Evolutionary conservation across 2,888 invertebrate species (phyloP), one percentile per base, ranked within the genome.

Genomic region (Pediacus dermestoides): DNA sequence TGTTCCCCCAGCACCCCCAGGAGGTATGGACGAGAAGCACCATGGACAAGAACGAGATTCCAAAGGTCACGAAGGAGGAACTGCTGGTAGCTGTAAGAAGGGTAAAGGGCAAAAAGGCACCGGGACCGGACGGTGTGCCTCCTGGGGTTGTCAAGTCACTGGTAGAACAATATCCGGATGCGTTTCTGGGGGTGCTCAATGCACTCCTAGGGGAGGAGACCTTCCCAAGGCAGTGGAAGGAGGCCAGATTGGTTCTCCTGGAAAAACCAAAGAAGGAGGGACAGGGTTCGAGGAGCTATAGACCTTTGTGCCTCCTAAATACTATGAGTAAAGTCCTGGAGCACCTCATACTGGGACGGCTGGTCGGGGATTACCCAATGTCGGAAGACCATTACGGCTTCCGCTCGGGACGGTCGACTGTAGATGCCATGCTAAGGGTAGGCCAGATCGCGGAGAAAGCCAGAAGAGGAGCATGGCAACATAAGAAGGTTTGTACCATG

Each of bases 301-400:
- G 37, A 13, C 30, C 35, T 4, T 23, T 42, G 1, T 42, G 42
- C 34, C 26, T 42, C 9, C 16, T 34, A n/a, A 37, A 35, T 18
- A 16, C 25, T 2, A 4, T 34, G 10, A 35, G 34, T 6, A 42
- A 38, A 26, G 4, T 42, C 2, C 11, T 34, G 13, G 38, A 38
- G n/a, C n/a, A 8, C n/a, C 28, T 42, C 2, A 8, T 42, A 1
- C 16, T 10, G 9, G 10, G n/a, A 3, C 28, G 39, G 22, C 15
- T 48, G n/a, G 27, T 26, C 6, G 28, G 3, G 7, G n/a, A n/a
- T n/a, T n/a, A n/a, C n/a, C n/a, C n/a, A n/a, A 10, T 28, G 4
- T 11, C 28, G 4, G 30, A 34, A 4, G 9, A 11, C 2, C 42
- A 46, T 11, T 43, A 31, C 22, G 48, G 42, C 2, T 48, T 48